These are phyloP conservation scores for Sphenopsis melanotis DNA, from an alignment of 2,797 vertebrate genomes.

Conservation along the genomic window DNA sequence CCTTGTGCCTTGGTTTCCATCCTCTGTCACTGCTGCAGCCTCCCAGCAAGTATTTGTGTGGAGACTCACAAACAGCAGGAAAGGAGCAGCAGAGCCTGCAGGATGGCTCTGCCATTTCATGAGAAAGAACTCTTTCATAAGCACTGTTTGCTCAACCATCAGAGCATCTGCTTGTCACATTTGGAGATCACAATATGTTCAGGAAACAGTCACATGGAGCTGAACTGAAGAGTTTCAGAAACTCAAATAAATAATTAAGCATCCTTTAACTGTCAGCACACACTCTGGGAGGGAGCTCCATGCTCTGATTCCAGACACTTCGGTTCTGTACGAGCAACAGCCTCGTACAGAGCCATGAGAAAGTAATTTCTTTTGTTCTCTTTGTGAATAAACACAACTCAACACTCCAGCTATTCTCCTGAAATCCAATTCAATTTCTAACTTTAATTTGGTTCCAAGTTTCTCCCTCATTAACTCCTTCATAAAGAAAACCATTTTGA, in stretches of 20 bases:
- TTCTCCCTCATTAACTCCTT: conserved; percentile 31
- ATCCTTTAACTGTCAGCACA: conserved; percentile 3
- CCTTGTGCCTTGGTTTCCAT: neutral
- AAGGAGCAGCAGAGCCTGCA: neutral
- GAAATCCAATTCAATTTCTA: conserved; percentile 17
- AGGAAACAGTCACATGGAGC: conserved; percentile 39
- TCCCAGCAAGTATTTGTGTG: neutral
- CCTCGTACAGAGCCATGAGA: neutral
- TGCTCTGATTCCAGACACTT: neutral
- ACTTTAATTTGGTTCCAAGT: conserved; percentile 49
- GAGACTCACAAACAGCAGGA: neutral
- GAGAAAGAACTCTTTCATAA: conserved; percentile 39
- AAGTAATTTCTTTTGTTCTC: conserved; percentile 49
- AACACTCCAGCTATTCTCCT: conserved; percentile 16
- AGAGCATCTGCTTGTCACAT: conserved; percentile 59
- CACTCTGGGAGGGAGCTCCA: neutral
- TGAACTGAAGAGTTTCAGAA: conserved; percentile 5
- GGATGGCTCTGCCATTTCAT: conserved; percentile 18
- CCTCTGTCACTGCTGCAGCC: neutral
- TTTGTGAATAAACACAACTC: conserved; percentile 30
- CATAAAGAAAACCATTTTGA: neutral
- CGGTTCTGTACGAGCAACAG: neutral
- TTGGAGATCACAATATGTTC: neutral
- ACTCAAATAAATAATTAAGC: neutral
- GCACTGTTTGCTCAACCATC: neutral